phyloP scores from a whole-genome alignment of 2,888 invertebrate species.

The Zygothrica quintamaculata region DNA sequence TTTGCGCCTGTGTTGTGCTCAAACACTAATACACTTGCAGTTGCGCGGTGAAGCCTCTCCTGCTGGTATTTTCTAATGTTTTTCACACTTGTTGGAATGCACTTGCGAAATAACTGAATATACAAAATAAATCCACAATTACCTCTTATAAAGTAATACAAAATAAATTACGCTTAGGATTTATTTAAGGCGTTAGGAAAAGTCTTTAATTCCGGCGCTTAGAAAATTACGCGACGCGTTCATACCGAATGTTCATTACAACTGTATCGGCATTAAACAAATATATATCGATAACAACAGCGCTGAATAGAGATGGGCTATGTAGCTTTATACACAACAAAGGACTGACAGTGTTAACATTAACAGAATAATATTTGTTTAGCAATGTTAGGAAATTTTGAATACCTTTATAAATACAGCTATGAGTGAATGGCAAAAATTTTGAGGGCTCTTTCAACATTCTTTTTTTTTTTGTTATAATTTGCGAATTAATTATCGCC shows the following conservation, averaged over 20 bases:
- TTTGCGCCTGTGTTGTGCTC: slow-evolving; percentile 12
- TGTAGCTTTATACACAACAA: no score
- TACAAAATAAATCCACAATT: slow-evolving; percentile 2
- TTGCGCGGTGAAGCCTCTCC: slow-evolving; percentile 32
- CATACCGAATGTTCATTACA: slow-evolving; percentile 42
- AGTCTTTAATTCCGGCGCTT: slow-evolving; percentile 21
- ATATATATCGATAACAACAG: slow-evolving; percentile 21
- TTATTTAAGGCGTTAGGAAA: slow-evolving; percentile 20
- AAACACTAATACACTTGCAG: slow-evolving; percentile 48
- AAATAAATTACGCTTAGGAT: slow-evolving; percentile 5
- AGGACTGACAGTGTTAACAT: no score
- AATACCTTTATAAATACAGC: no score
- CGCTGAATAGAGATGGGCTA: not conserved
- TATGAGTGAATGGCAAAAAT: no score
- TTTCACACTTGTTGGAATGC: slow-evolving; percentile 37
- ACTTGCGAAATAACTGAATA: slow-evolving; percentile 15
- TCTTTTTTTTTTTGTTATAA: no score
- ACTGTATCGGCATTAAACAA: slow-evolving; percentile 35
- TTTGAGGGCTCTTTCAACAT: no score
- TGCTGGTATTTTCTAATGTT: slow-evolving; percentile 17
- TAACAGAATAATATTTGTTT: no score
- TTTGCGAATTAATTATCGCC: no score
- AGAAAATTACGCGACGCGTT: slow-evolving; percentile 43
- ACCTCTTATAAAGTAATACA: slow-evolving; percentile 3
- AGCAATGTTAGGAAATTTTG: no score